Evolutionary conservation across 2,888 invertebrate species (phyloP), one percentile per base, ranked within the genome.

Genomic region (Parochlus steinenii): DNA sequence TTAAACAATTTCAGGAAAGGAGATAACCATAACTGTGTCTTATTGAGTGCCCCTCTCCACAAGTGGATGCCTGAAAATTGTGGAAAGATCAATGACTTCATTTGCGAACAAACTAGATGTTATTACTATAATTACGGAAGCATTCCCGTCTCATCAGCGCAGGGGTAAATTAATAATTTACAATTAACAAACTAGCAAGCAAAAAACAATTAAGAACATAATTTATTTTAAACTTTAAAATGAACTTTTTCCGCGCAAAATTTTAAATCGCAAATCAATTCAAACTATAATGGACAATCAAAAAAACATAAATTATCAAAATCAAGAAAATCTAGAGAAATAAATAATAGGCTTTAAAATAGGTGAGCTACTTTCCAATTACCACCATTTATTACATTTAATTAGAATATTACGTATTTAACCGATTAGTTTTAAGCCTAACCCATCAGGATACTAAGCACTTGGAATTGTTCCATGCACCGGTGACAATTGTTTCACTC

Each of bases 51-150:
- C 46, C 80, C 81, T 24, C 70, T 71, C 40, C 71, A 81, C 57
- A 71, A 74, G 54, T 83, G 83, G 83, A 76, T 75, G 60, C 74
- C 78, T 11, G 76, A 80, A 54, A 79, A 83, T 61, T 85, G 83
- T 57, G 76, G 74, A 42, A 71, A 73, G 51, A 71, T 78, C 49
- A 83, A 82, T 64, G 82, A 83, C 62, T 83, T 83, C 61, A 82
- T 85, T 54, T 85, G 83, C 64, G 83, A 85, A 64, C 82, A 83
- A 65, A 83, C 83, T 42, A 72, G 83, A 53, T 85, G 83, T 65
- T 83, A 83, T 62, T 83, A 82, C 64, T 83, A 82, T 67, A 83
- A 83, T 65, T 85, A 83, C 62, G 83, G 82, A 58, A 81, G 81
- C 60, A 82, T 82, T 67, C 81, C 81, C 58, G 82, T 82, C 54